These are phyloP conservation scores for Poliocrania exsul DNA, from an alignment of 2,797 vertebrate species.

Conservation along the genomic window DNA sequence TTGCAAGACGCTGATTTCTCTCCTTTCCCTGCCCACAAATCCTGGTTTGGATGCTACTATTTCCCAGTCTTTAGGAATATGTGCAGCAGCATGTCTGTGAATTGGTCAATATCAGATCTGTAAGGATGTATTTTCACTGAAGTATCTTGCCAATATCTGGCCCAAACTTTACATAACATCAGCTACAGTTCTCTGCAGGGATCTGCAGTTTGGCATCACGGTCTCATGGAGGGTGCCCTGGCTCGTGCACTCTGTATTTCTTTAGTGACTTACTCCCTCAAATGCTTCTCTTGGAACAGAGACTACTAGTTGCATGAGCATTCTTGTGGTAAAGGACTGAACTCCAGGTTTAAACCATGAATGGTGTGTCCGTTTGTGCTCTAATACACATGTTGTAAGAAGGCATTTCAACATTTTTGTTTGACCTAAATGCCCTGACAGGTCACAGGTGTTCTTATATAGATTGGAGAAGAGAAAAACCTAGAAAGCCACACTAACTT, in stretches of 20 bases:
- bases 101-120: not conserved
- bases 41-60: not conserved
- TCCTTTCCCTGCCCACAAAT: not conserved
- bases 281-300: not conserved
- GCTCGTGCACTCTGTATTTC: fast-evolving
- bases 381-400: fast-evolving
- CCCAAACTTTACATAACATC: not conserved
- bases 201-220: fast-evolving
- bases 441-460: not conserved
- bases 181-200: not conserved
- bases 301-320: not conserved
- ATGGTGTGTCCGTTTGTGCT: not conserved
- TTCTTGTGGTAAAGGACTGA: not conserved
- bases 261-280: not conserved
- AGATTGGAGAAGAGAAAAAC: not conserved
- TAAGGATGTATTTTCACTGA: not conserved
- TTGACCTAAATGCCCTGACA: fast-evolving
- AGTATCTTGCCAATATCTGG: not conserved
- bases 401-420: not conserved
- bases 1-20: not conserved
- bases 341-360: not conserved
- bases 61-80: not conserved
- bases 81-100: not conserved
- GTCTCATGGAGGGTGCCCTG: not conserved
- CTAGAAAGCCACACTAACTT: not conserved